phyloP scores from a whole-genome alignment of 2,888 invertebrate genomes.

The Melanostoma mellinum region DNA sequence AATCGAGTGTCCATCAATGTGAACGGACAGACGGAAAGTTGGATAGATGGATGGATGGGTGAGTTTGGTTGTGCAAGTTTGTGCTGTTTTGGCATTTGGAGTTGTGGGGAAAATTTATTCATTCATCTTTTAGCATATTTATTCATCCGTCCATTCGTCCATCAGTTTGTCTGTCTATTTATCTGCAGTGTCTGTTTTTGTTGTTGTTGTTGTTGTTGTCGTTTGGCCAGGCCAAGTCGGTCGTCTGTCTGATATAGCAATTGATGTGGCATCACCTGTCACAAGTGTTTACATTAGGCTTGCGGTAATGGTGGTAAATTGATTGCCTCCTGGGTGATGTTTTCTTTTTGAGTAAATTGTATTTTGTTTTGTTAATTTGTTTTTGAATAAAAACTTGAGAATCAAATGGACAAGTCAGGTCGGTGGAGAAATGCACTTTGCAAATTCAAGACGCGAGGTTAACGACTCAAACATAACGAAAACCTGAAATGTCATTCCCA shows the following conservation, averaged over 20 bases:
- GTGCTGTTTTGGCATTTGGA: slow-evolving; percentile 68
- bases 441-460: too few species aligned
- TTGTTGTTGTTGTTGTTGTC: slow-evolving; percentile 28
- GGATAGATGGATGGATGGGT: slow-evolving; percentile 36
- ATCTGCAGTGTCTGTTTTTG: slow-evolving; percentile 35
- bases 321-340: slow-evolving; percentile 42
- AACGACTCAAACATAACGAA: too few species aligned
- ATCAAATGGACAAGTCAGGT: too few species aligned
- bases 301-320: slow-evolving; percentile 59
- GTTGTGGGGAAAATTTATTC: slow-evolving; percentile 65
- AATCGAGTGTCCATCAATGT: slow-evolving; percentile 71
- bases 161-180: slow-evolving; percentile 56
- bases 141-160: slow-evolving; percentile 60
- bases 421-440: too few species aligned
- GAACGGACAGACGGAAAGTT: slow-evolving; percentile 43
- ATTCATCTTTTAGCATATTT: slow-evolving; percentile 67
- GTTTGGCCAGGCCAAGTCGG: slow-evolving; percentile 39
- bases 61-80: slow-evolving; percentile 46
- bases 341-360: not conserved
- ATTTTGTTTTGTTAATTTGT: slow-evolving; percentile 3
- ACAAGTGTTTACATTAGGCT: slow-evolving; percentile 64
- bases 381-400: not conserved
- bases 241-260: slow-evolving; percentile 57
- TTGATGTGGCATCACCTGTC: slow-evolving; percentile 71
- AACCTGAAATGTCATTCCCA: too few species aligned